These are phyloP conservation scores for Hippocampus comes DNA, from an alignment of 2,113 vertebrate species.

Conservation along the genomic window DNA sequence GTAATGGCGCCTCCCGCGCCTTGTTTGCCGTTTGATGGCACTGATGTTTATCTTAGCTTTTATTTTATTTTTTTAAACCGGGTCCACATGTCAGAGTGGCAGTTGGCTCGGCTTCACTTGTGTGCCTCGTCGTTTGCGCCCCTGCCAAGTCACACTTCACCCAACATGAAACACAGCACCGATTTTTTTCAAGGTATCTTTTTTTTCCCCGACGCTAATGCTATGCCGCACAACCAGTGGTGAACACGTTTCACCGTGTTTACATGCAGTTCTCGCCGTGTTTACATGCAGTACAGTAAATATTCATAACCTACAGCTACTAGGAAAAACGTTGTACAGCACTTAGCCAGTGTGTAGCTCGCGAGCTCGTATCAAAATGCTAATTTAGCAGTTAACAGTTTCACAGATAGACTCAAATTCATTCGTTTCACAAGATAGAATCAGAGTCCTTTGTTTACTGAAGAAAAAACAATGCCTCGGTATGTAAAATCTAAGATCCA, in stretches of 20 bases:
- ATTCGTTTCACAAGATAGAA: background rate
- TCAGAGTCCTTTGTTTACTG: background rate
- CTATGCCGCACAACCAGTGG: background rate
- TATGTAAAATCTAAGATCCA: background rate
- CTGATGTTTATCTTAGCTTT: constrained; percentile 41
- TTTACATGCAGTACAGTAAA: background rate
- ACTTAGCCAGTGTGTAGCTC: background rate
- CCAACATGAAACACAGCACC: constrained; percentile 10
- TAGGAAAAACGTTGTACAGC: background rate
- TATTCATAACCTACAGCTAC: no score
- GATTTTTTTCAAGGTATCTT: background rate
- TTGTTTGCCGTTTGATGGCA: constrained; percentile 25
- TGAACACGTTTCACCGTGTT: background rate
- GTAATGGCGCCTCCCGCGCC: background rate
- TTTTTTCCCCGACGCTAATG: background rate
- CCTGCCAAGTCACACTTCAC: constrained; percentile 41
- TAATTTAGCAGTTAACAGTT: background rate
- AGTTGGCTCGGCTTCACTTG: constrained; percentile 54
- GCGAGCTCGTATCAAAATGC: background rate
- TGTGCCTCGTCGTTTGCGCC: constrained; percentile 21
- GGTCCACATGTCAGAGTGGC: constrained; percentile 29
- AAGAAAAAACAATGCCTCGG: background rate
- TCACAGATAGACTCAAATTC: background rate
- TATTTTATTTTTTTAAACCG: constrained; percentile 44
- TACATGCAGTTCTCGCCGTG: background rate